These are phyloP conservation scores for Anthoptus insignis DNA, from an alignment of 2,888 invertebrate genomes.

Conservation along the genomic window DNA sequence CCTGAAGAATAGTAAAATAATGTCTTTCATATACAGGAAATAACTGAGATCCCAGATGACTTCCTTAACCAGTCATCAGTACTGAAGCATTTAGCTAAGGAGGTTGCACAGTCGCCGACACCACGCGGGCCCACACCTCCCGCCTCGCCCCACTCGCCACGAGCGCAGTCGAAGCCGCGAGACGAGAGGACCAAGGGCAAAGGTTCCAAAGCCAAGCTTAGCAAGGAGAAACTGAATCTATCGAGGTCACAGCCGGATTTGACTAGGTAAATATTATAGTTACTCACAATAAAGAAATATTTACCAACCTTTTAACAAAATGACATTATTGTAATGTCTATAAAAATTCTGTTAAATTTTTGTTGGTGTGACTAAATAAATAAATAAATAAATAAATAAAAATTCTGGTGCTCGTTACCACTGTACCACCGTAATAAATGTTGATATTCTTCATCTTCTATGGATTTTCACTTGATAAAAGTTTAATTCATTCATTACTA, in stretches of 20 bases:
- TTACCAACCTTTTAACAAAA: too few relatives aligned
- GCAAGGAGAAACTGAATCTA: constrained; percentile 88
- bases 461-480: too few relatives aligned
- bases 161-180: constrained; percentile 58
- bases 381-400: too few relatives aligned
- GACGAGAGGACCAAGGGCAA: constrained; percentile 68
- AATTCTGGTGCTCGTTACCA: too few relatives aligned
- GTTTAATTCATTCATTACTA: too few relatives aligned
- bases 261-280: constrained; percentile 88
- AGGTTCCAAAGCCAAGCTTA: constrained; percentile 72
- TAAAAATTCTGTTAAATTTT: too few relatives aligned
- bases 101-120: constrained; percentile 86
- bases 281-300: too few relatives aligned
- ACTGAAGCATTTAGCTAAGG: constrained; percentile 94
- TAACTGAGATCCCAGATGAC: constrained; percentile 95
- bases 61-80: constrained; percentile 94
- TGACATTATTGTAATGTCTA: too few relatives aligned
- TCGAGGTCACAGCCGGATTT: constrained; percentile 96
- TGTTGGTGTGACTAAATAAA: too few relatives aligned
- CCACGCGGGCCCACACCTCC: constrained; percentile 72
- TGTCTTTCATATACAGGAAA: constrained; percentile 83
- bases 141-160: constrained; percentile 66
- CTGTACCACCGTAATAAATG: too few relatives aligned
- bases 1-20: too few relatives aligned
- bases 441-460: too few relatives aligned